phyloP scores from a whole-genome alignment of 2,797 vertebrate genomes.

The Nothura maculosa region DNA sequence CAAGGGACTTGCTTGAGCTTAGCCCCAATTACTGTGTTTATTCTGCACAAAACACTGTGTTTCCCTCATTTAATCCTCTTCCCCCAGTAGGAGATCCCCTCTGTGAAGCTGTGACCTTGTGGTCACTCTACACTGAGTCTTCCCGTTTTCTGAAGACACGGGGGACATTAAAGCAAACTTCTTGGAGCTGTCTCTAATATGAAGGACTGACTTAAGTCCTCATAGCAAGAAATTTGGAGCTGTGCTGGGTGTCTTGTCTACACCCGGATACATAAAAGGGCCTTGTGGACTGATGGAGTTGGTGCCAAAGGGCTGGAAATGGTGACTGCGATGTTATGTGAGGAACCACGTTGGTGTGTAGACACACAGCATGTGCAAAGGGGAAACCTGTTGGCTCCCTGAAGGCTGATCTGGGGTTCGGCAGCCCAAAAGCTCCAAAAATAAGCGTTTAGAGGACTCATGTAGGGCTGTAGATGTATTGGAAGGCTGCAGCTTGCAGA shows the following conservation, averaged over 20 bases:
- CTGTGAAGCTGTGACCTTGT: neutral
- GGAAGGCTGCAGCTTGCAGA: neutral
- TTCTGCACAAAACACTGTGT: neutral
- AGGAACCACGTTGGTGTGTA: neutral
- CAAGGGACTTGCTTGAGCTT: neutral
- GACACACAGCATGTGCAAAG: neutral
- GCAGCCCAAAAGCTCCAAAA: neutral
- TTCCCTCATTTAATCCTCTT: neutral
- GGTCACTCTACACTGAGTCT: neutral
- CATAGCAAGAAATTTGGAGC: neutral
- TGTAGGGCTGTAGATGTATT: neutral
- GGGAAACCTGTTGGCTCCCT: neutral
- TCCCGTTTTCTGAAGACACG: neutral
- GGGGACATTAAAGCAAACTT: neutral
- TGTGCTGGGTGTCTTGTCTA: neutral
- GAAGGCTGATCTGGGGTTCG: neutral
- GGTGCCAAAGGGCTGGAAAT: neutral
- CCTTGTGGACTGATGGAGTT: neutral
- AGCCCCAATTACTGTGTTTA: neutral
- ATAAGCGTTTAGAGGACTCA: neutral
- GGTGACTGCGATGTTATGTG: rapidly evolving
- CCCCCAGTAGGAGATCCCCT: rapidly evolving
- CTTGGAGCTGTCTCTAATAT: neutral
- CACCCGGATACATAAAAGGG: rapidly evolving
- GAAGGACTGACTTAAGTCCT: neutral